Base-by-base conservation (phyloP, 2,888 invertebrate genomes). In the Sinopyrophorus schimmeli region DNA sequence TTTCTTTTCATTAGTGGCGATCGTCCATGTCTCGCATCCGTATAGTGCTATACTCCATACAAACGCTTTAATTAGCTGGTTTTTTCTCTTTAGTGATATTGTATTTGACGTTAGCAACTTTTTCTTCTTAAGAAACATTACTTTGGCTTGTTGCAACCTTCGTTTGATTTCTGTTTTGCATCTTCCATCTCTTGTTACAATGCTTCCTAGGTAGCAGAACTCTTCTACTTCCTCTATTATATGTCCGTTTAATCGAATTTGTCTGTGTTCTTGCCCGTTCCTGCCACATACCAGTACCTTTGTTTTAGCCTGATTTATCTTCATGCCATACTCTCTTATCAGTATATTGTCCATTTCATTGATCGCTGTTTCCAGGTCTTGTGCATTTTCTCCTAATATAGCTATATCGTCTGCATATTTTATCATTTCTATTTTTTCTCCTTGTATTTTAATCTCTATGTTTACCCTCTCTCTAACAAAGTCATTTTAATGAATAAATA, bases 271-370 rank as follows among this genome's bases (percentile, higher is more conserved):
- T 17, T 17, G 15, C 1, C 31, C 6, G 3, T 1, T 31, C 1
- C 9, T 31, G 1, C 3, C 31, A 14, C 31, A 31, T 2, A 17
- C 31, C 12, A 15, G 1, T 1, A 31, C 5, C 9, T 15, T 31
- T 16, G 21, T 21, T 21, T 15, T 31, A 3, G 12, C 10, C 12
- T 27, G 5, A 27, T 27, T 27, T 27, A 27, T 27, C 12, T 27
- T 27, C 11, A 27, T 27, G 12, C 12, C 12, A 27, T 27, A 31
- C 16, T 9, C 16, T 16, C 30, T 10, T 12, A 10, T 31, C 17
- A 31, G n/a, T 30, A 14, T 30, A 15, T 15, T 7, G 16, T 31
- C 31, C n/a, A 16, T 31, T 31, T 31, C 31, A 31, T 31, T 17
- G 3, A 15, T 7, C 5, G 31, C 16, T 31, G 9, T 9, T 31